phyloP scores from a whole-genome alignment of 2,797 vertebrate genomes.

The Ateles fusciceps region DNA sequence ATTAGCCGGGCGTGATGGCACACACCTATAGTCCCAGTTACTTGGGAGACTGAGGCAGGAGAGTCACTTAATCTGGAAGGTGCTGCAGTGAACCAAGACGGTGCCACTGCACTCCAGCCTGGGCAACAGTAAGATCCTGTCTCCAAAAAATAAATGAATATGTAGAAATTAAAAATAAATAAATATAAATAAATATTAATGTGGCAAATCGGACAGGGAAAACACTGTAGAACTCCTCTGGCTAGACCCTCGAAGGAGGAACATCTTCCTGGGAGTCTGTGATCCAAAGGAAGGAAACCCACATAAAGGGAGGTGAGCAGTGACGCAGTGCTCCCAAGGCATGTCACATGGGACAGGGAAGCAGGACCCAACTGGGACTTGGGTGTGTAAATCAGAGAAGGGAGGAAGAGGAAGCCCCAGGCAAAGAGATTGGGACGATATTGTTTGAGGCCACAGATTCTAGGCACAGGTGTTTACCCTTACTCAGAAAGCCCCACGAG shows the following conservation, averaged over 20 bases:
- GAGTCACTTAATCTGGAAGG: neutral
- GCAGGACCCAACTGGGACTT: fast-evolving
- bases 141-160: neutral
- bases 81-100: neutral
- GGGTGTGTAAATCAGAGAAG: fast-evolving
- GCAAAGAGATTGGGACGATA: fast-evolving
- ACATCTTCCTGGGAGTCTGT: fast-evolving
- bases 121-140: neutral
- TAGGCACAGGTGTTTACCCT: fast-evolving
- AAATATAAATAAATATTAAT: neutral
- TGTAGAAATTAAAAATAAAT: neutral
- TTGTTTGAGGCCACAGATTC: fast-evolving
- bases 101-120: neutral
- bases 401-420: neutral
- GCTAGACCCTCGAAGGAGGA: neutral
- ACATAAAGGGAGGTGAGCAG: fast-evolving
- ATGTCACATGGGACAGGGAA: fast-evolving
- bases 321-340: fast-evolving
- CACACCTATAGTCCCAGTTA: neutral
- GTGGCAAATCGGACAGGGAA: neutral
- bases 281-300: neutral
- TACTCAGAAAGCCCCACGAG: neutral
- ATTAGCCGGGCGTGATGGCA: neutral
- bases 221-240: neutral
- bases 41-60: too few relatives aligned